A percentile compares a stretch with the other conserved stretches of the same genome.
These are phyloP conservation scores for Oscheius sp. DNA, from an alignment of 2,888 invertebrate species.

Conservation along the genomic window DNA sequence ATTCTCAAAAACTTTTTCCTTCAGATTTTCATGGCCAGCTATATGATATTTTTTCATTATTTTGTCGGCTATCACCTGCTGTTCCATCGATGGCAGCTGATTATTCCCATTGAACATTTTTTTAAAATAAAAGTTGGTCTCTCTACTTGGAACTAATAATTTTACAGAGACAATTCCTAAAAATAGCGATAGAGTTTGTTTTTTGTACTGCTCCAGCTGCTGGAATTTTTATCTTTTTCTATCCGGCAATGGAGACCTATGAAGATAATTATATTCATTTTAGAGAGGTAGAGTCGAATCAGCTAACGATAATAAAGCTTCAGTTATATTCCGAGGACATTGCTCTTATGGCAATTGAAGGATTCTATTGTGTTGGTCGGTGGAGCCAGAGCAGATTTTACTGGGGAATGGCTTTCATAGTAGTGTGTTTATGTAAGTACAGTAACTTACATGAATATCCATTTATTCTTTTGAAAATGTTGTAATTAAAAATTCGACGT, in stretches of 20 bases:
- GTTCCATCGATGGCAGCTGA: conserved; percentile 2
- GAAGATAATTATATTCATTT: not conserved
- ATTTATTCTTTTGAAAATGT: too few species aligned
- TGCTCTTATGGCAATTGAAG: not conserved
- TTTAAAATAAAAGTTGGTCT: not conserved
- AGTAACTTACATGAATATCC: too few species aligned
- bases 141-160: not conserved
- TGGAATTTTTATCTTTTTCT: not conserved
- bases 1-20: not conserved
- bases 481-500: too few species aligned
- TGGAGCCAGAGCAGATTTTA: not conserved
- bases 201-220: not conserved
- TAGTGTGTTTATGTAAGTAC: not conserved
- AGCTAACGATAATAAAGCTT: not conserved
- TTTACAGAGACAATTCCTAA: not conserved
- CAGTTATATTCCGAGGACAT: not conserved
- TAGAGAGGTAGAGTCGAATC: not conserved
- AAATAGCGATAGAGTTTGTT: not conserved
- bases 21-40: not conserved
- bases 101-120: not conserved
- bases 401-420: not conserved
- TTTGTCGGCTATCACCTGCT: not conserved
- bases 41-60: not conserved
- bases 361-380: not conserved
- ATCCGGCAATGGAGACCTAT: not conserved